Percentiles rank a stretch among this genome's conserved stretches.
Conservation (phyloP, 1,140 invertebrate species). For the Apis mellifera region DNA sequence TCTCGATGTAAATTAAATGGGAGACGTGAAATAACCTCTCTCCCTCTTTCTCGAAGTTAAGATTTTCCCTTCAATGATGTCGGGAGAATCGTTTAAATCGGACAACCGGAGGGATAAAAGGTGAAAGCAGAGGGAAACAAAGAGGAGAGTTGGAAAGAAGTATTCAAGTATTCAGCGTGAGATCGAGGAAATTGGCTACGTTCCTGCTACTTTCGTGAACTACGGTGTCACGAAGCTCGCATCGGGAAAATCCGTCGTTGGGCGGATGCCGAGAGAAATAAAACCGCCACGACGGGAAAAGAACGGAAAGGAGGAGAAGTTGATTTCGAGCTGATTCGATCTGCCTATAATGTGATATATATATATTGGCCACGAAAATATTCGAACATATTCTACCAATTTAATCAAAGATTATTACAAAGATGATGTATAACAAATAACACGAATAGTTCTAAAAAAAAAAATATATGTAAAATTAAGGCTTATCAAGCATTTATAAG, state of each 20-base stretch:
- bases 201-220: slow-evolving; percentile 36
- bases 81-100: slow-evolving; percentile 34
- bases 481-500: too few relatives aligned
- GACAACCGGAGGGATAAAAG: not conserved
- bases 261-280: not conserved
- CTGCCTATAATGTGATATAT: not conserved
- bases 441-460: too few relatives aligned
- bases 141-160: slow-evolving; percentile 29
- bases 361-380: not conserved
- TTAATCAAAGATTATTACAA: not conserved
- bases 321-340: not conserved
- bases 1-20: slow-evolving; percentile 16
- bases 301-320: not conserved
- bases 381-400: not conserved
- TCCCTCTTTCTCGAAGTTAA: not conserved
- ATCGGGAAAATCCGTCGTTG: slow-evolving; percentile 6
- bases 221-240: slow-evolving; percentile 29
- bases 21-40: not conserved
- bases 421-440: too few relatives aligned
- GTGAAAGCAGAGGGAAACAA: not conserved
- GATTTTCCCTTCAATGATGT: slow-evolving; percentile 4
- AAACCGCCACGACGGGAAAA: not conserved
- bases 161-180: slow-evolving; percentile 30
- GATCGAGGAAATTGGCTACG: slow-evolving; percentile 46
- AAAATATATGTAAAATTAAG: too few relatives aligned